Conservation (phyloP, 2,888 invertebrate species). For the Pandemis corylana region DNA sequence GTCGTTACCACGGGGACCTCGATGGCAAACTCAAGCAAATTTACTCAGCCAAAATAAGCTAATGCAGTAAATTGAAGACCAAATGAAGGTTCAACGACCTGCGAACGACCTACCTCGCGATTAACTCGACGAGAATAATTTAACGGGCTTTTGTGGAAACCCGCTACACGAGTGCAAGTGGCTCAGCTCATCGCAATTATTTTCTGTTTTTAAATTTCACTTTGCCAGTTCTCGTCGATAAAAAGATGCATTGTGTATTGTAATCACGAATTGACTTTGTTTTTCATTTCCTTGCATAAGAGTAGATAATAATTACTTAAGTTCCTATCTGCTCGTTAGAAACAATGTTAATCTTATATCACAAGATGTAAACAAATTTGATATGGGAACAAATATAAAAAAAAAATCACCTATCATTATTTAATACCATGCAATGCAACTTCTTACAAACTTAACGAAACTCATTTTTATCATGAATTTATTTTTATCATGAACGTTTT, state of each 20-base stretch:
- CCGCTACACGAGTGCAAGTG: constrained; percentile 45
- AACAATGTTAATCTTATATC: no score
- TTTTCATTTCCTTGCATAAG: constrained; percentile 4
- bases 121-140: constrained; percentile 64
- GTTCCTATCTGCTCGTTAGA: no score
- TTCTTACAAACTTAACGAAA: not conserved
- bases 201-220: constrained; percentile 42
- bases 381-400: no score
- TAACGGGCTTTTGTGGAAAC: constrained; percentile 63
- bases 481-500: not conserved
- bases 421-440: not conserved
- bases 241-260: constrained; percentile 37
- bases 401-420: no score
- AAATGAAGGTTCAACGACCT: constrained; percentile 67
- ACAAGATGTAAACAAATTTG: no score
- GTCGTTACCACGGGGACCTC: constrained; percentile 38
- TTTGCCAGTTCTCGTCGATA: constrained; percentile 36
- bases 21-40: constrained; percentile 43
- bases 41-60: constrained; percentile 54
- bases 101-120: constrained; percentile 63
- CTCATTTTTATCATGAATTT: not conserved
- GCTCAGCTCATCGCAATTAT: constrained; percentile 30
- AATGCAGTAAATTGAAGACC: constrained; percentile 69
- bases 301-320: not conserved
- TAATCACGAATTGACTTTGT: constrained; percentile 16